A percentile compares a stretch with the other conserved stretches of the same genome.
Evolutionary conservation across 2,888 invertebrate species (phyloP).

Genomic region (Oligia latruncula): DNA sequence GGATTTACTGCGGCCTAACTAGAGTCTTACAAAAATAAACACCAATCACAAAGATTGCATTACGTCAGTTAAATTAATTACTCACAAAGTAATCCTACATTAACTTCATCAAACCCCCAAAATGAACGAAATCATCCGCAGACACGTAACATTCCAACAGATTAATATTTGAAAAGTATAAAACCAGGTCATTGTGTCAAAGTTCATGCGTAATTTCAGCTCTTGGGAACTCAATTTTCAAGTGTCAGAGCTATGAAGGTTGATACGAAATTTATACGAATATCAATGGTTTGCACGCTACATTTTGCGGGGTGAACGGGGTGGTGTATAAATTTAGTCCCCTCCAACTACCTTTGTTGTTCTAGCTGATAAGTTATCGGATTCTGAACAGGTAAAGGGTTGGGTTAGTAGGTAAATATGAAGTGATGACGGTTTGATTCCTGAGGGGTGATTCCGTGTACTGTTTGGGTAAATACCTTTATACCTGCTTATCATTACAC

Average conservation of each 20-base stretch:
- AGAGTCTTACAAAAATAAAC: not conserved
- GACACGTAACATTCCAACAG: constrained; percentile 31
- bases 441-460: not conserved
- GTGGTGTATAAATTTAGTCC: constrained; percentile 23
- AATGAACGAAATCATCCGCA: constrained; percentile 9
- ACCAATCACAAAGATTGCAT: not conserved
- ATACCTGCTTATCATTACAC: not conserved
- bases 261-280: constrained; percentile 50
- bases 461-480: not conserved
- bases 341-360: constrained; percentile 8
- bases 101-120: constrained; percentile 9
- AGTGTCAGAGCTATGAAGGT: constrained; percentile 50
- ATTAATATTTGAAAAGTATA: constrained; percentile 52
- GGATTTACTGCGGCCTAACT: not conserved
- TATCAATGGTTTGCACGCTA: constrained; percentile 45
- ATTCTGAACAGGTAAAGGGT: constrained; percentile 32
- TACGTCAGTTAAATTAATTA: not conserved
- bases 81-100: not conserved
- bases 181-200: constrained; percentile 60
- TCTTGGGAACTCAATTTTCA: constrained; percentile 60
- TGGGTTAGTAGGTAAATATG: not conserved
- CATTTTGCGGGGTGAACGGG: not conserved
- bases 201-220: constrained; percentile 52
- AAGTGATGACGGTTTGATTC: constrained; percentile 6
- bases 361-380: constrained; percentile 37